Evolutionary conservation across 2,113 vertebrate species (phyloP).

Genomic region (Phoxinus phoxinus): DNA sequence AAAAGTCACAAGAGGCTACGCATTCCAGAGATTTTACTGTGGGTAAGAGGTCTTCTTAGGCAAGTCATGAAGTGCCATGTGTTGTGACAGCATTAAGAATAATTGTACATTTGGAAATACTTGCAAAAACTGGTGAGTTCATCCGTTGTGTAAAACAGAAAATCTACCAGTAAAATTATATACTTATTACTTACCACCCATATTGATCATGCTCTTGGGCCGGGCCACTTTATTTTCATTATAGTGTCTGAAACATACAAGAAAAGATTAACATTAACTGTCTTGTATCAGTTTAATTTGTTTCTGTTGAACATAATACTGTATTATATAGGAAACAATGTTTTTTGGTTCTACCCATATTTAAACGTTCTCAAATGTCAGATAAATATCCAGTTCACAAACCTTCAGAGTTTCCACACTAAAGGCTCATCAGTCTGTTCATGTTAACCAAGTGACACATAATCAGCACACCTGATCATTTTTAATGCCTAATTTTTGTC

Average conservation of each 20-base stretch:
- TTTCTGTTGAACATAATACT: not conserved
- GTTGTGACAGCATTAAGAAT: not conserved
- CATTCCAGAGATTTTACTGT: not conserved
- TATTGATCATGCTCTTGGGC: constrained; percentile 62
- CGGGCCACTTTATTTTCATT: constrained; percentile 57
- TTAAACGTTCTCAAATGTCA: not conserved
- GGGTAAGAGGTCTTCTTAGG: not conserved
- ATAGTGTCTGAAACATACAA: constrained; percentile 69
- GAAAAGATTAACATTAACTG: not conserved
- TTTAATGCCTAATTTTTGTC: not conserved
- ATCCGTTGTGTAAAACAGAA: not conserved
- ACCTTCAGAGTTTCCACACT: not conserved
- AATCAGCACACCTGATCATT: not conserved
- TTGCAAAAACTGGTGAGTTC: not conserved
- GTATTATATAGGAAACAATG: not conserved
- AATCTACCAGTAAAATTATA: not conserved
- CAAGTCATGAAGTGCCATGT: not conserved
- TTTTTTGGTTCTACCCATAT: not conserved
- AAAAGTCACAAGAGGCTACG: not conserved
- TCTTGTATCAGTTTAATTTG: not conserved
- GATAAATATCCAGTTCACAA: not conserved
- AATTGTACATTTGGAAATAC: not conserved
- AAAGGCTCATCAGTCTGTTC: not conserved
- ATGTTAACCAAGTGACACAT: not conserved
- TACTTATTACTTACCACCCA: constrained; percentile 72